Conservation (phyloP, 1,140 invertebrate species). For the Cecropterus lyciades region DNA sequence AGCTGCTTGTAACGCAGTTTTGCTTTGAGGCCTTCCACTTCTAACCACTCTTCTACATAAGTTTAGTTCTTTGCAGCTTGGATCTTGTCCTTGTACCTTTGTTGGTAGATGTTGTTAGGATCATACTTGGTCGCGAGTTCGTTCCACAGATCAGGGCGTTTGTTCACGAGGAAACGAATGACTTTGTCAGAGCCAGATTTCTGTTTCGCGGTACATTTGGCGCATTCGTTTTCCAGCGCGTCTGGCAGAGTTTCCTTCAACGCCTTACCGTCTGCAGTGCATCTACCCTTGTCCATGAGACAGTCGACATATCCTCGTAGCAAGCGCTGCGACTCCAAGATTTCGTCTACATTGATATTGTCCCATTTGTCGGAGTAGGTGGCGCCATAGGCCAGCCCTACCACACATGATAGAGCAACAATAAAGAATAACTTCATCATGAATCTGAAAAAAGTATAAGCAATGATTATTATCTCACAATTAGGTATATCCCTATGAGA, state of each 20-base stretch:
- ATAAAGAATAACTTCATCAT: conserved; percentile 70
- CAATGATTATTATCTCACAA: neutral
- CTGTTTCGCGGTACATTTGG: conserved; percentile 88
- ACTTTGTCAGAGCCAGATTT: conserved; percentile 86
- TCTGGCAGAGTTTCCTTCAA: conserved; percentile 89
- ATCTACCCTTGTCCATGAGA: conserved; percentile 87
- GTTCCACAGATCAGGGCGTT: conserved; percentile 86
- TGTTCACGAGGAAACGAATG: conserved; percentile 84
- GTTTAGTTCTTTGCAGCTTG: conserved; percentile 59
- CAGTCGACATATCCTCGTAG: conserved; percentile 90
- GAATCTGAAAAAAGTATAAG: conserved; percentile 45
- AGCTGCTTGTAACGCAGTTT: too few relatives aligned
- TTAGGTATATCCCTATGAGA: too few relatives aligned
- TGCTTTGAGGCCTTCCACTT: too few relatives aligned
- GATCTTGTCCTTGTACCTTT: conserved; percentile 85
- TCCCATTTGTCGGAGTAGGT: conserved; percentile 91
- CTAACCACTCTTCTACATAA: too few relatives aligned
- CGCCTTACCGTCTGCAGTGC: conserved; percentile 89
- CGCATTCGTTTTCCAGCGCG: conserved; percentile 87
- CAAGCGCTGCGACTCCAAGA: conserved; percentile 88
- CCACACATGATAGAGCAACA: conserved; percentile 54
- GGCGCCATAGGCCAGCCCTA: conserved; percentile 65
- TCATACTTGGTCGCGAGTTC: conserved; percentile 87
- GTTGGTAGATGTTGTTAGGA: conserved; percentile 85
- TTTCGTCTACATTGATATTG: conserved; percentile 89